Conservation (phyloP, 2,113 vertebrate species). For the Salvelinus alpinus region DNA sequence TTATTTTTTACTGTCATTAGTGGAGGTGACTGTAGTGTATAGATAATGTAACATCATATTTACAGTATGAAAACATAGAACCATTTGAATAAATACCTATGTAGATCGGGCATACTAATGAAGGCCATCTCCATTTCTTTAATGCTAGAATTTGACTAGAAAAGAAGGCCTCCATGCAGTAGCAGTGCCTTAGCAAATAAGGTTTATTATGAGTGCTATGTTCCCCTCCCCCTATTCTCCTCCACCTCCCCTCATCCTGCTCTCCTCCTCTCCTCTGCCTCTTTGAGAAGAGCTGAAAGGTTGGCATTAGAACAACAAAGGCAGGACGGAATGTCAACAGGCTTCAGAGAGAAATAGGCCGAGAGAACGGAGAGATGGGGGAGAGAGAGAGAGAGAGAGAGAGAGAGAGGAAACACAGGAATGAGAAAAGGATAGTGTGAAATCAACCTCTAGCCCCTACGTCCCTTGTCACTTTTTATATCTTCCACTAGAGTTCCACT, state of each 20-base stretch:
- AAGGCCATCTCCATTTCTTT: no score
- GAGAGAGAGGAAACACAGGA: not conserved
- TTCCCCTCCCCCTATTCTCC: constrained; percentile 42
- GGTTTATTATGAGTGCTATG: constrained; percentile 52
- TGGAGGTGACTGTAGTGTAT: not conserved
- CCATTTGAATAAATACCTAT: not conserved
- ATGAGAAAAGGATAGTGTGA: not conserved
- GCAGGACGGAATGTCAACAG: constrained; percentile 77
- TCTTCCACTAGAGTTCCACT: not conserved
- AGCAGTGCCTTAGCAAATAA: constrained; percentile 33
- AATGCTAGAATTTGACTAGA: not conserved
- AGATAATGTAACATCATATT: constrained; percentile 18
- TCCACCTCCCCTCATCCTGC: constrained; percentile 26
- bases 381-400: constrained; percentile 5
- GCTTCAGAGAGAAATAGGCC: constrained; percentile 69
- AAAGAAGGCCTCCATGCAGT: not conserved
- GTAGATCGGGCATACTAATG: not conserved
- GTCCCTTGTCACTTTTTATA: not conserved
- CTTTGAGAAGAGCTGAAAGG: constrained; percentile 73
- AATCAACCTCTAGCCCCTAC: not conserved
- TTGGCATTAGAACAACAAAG: constrained; percentile 77
- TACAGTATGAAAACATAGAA: not conserved
- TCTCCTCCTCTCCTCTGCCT: constrained; percentile 45
- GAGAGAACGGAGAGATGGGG: constrained; percentile 32
- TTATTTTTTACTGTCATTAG: not conserved